These are phyloP conservation scores for Ypsolopha sequella DNA, from an alignment of 2,888 invertebrate species.

Conservation along the genomic window DNA sequence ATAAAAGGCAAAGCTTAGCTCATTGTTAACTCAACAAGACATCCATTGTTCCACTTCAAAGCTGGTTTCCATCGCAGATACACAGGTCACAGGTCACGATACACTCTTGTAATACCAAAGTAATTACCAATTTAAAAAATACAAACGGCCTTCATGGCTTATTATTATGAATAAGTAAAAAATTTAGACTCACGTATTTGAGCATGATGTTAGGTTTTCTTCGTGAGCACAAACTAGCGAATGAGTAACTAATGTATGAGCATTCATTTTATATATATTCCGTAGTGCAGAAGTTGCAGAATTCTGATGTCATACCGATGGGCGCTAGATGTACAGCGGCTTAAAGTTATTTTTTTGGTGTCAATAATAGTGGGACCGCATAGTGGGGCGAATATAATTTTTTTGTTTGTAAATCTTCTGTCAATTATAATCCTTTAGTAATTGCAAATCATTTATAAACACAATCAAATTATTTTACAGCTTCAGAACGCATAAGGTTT, in stretches of 20 bases:
- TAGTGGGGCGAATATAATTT: background rate
- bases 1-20: background rate
- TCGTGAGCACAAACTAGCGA: constrained; percentile 63
- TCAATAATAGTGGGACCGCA: background rate
- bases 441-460: too few species aligned
- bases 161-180: constrained; percentile 17
- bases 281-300: constrained; percentile 47
- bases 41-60: constrained; percentile 18
- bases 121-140: constrained; percentile 19
- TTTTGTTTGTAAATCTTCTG: too few species aligned
- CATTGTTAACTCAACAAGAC: constrained; percentile 11
- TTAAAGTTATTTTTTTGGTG: constrained; percentile 2
- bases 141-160: constrained; percentile 12
- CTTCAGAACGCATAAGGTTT: too few species aligned
- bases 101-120: constrained; percentile 26
- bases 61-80: background rate
- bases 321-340: constrained; percentile 12
- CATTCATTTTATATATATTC: constrained; percentile 62
- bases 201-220: constrained; percentile 61
- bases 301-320: constrained; percentile 55
- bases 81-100: constrained; percentile 24
- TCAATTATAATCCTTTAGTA: too few species aligned
- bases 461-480: too few species aligned
- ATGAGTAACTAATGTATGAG: constrained; percentile 55
- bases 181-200: constrained; percentile 57